These are phyloP conservation scores for Urophycis tenuis DNA, from an alignment of 2,797 vertebrate genomes.

Conservation along the genomic window DNA sequence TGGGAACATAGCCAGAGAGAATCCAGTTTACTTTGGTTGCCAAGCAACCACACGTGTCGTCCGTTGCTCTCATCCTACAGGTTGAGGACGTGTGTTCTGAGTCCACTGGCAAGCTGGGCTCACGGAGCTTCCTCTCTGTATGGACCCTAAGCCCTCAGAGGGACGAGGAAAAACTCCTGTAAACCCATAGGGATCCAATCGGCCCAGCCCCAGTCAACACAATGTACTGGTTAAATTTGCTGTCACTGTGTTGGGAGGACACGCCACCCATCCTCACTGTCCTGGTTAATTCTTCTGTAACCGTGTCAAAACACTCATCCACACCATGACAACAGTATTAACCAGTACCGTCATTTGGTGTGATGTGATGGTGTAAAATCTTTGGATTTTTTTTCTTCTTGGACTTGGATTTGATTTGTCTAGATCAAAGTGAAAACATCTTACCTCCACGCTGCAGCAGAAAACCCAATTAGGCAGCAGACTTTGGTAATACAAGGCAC, in stretches of 20 bases:
- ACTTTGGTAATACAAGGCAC: neutral
- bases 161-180: neutral
- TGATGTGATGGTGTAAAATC: neutral
- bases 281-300: neutral
- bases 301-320: neutral
- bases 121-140: neutral
- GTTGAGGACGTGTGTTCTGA: neutral
- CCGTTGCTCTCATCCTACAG: neutral
- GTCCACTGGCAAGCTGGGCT: neutral
- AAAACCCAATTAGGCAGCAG: neutral
- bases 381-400: neutral
- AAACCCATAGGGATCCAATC: neutral
- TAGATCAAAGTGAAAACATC: slow-evolving; percentile 2
- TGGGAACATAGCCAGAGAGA: neutral
- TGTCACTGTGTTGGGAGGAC: too few species aligned
- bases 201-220: neutral
- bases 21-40: neutral
- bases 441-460: neutral
- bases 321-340: neutral
- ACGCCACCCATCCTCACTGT: neutral
- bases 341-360: neutral
- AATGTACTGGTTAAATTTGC: neutral
- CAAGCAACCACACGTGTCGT: neutral
- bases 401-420: slow-evolving; percentile 4
- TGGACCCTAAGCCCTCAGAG: neutral